A percentile compares a stretch with the other conserved stretches of the same genome.
These are phyloP conservation scores for Campopleginae sp. DNA, from an alignment of 2,888 invertebrate genomes.

Conservation along the genomic window DNA sequence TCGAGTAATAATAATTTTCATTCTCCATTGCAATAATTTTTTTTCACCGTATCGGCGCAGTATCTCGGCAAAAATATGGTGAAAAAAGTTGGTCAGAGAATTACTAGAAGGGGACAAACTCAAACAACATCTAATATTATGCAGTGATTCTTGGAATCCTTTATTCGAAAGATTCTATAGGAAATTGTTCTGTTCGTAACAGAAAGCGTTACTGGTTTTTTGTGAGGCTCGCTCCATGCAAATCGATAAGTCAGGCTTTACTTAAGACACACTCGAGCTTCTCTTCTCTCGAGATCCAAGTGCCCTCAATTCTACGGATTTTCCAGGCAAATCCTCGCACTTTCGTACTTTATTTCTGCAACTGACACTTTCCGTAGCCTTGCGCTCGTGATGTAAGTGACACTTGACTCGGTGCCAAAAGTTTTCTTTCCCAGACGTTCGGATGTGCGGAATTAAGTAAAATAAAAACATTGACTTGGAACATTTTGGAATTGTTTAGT, in stretches of 20 bases:
- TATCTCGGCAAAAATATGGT: neutral
- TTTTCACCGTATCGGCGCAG: neutral
- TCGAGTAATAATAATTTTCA: neutral
- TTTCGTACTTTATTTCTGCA: conserved; percentile 31
- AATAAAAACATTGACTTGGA: neutral
- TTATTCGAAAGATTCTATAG: conserved; percentile 1
- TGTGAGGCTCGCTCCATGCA: conserved; percentile 2
- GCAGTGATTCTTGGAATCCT: neutral
- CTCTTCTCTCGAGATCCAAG: neutral
- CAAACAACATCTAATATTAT: neutral
- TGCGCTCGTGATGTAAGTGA: conserved; percentile 1
- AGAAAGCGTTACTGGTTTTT: neutral
- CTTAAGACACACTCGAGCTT: conserved; percentile 22
- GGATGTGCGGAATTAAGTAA: neutral
- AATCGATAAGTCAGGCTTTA: conserved; percentile 31
- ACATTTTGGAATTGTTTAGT: neutral
- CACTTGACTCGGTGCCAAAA: conserved; percentile 27
- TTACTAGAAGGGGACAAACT: neutral
- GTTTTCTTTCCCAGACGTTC: neutral
- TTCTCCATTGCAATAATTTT: neutral
- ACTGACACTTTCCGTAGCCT: conserved; percentile 17
- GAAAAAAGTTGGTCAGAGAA: neutral
- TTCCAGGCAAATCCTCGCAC: conserved; percentile 27
- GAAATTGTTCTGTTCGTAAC: neutral
- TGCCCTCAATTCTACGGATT: conserved; percentile 31